Evolutionary conservation across 2,888 invertebrate species (phyloP), one percentile per base, ranked within the genome.

Genomic region (Ferrisia virgata): DNA sequence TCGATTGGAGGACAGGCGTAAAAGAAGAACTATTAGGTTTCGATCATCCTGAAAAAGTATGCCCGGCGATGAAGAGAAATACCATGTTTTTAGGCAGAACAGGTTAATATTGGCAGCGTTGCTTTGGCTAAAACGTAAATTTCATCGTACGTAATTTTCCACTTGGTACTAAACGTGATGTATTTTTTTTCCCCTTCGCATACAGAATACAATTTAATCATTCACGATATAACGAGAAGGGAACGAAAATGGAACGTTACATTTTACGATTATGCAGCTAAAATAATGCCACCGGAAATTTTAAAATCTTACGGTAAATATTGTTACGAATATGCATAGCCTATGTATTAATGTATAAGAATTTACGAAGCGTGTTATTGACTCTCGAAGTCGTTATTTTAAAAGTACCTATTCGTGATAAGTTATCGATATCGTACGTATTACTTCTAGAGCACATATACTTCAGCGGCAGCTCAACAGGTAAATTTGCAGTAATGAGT

Each of bases 201-300:
- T n/a, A n/a, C n/a, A 0, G 95, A 98, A 88, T 99, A 98, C 89
- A 95, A 95, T 85, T 93, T 99, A 79, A 93, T 96, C 88, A 98
- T 99, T 97, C 94, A 95, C 86, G 98, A 99, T 88, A 93, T 93
- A 86, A 93, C 94, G 47, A 91, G 40, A 47, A 84, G 91, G 28
- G 90, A 92, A 58, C 93, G 94, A 88, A 93, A 93, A 86, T 99
- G 98, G 98, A 99, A 99, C 90, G 95, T 98, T 5, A 98, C 98
- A 0, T 99, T 96, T 90, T 95, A 94, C 87, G 98, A 98, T 89
- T 99, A 99, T 89, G 94, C 97, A 1, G 93, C 96, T 0, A 92
- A 92, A 88, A 93, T 93, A 86, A 95, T 93, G 93, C 93, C 92
- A 76, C 92, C 93, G 81, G 94, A 95, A 88, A 91, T 93, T 89